A percentile compares a stretch with the other conserved stretches of the same genome.
phyloP scores from a whole-genome alignment of 2,888 invertebrate genomes.

The Erebia aethiops region DNA sequence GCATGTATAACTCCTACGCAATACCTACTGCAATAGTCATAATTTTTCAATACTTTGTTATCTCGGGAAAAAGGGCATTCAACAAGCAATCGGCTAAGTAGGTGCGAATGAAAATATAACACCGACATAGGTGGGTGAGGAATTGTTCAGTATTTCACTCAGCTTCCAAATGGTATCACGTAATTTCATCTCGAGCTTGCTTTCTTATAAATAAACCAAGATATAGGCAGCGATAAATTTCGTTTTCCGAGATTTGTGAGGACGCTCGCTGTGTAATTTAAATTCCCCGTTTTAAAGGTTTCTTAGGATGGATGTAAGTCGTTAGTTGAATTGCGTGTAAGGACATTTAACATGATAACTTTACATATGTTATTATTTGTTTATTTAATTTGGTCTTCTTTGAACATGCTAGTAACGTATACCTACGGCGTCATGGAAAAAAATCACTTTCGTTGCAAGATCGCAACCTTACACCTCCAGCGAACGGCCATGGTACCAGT shows the following conservation, averaged over 20 bases:
- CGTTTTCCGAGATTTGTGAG: slow-evolving; percentile 71
- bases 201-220: slow-evolving; percentile 82
- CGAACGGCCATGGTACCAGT: too few species aligned
- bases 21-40: not conserved
- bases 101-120: slow-evolving; percentile 49
- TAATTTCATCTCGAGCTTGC: slow-evolving; percentile 80
- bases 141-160: slow-evolving; percentile 71
- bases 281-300: slow-evolving; percentile 69
- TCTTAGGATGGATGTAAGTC: slow-evolving; percentile 21
- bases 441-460: too few species aligned
- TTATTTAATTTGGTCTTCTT: not conserved
- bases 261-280: slow-evolving; percentile 55
- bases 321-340: slow-evolving; percentile 27
- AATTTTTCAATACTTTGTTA: slow-evolving; percentile 5
- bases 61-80: slow-evolving; percentile 20
- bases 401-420: too few species aligned
- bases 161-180: slow-evolving; percentile 81
- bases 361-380: slow-evolving; percentile 12
- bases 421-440: too few species aligned
- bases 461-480: too few species aligned
- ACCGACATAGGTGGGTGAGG: slow-evolving; percentile 44
- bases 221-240: slow-evolving; percentile 80
- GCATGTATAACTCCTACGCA: not conserved
- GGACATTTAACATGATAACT: slow-evolving; percentile 24
- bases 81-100: slow-evolving; percentile 48